Evolutionary conservation across 2,888 invertebrate genomes (phyloP), one percentile per base, ranked within the genome.

Genomic region (Ophion ellenae): DNA sequence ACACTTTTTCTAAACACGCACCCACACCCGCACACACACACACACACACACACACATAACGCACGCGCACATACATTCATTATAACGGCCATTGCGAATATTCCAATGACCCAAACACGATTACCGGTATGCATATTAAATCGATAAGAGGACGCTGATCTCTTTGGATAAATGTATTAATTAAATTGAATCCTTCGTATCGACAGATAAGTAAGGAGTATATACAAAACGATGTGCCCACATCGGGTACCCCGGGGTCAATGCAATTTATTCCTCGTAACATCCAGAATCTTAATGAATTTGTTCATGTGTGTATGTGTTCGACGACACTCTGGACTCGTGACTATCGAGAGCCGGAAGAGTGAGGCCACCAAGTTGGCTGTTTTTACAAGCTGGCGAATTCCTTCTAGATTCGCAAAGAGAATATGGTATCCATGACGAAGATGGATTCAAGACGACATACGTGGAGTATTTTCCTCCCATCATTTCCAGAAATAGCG

Each of bases 401-500:
- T 75, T 75, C 70, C 57, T 74, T 32, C 24, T 36, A 7, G 32
- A 45, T 32, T 81, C 32, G 64, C 45, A 40, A 73, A 61, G 61
- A 57, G 45, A 76, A 57, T 32, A 69, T 73, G 63, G 59, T 28
- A 71, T 63, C 28, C 11, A 53, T 24, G 40, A 70, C 53, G 5
- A 64, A 32, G 61, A 14, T 14, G 71, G 47, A 83, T 78, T 76
- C 61, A 59, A 75, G 67, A 75, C 47, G 64, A 74, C 74, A 28
- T n/a, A 20, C 59, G 14, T 32, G 24, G n/a, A 32, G 80, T 78
- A 67, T 69, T 32, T 75, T 81, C 20, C 28, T 77, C 71, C 64
- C 64, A 86, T 86, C 86, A 78, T 79, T 81, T 86, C 86, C 78
- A 81, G 83, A 86, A 86, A 86, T 86, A 86, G 78, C 81, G 66